These are phyloP conservation scores for Karalla daura DNA, from an alignment of 2,797 vertebrate genomes.

Conservation along the genomic window DNA sequence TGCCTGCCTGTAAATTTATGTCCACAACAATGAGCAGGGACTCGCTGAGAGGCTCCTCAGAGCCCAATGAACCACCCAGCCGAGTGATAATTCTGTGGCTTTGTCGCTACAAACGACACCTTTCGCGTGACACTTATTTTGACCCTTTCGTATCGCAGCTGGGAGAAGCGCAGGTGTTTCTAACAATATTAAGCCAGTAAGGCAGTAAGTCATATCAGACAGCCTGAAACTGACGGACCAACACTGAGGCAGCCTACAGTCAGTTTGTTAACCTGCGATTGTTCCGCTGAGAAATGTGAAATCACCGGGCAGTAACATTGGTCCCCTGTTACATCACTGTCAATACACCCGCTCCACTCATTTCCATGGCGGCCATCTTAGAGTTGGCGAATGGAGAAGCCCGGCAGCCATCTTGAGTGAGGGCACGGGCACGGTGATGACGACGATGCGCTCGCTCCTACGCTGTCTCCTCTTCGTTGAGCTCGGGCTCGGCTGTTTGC, in stretches of 20 bases:
- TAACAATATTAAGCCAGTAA: no score
- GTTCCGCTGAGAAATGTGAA: not conserved
- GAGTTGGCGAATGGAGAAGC: not conserved
- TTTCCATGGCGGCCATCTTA: slow-evolving; percentile 29
- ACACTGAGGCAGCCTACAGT: not conserved
- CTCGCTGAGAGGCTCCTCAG: no score
- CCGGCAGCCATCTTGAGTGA: slow-evolving; percentile 33
- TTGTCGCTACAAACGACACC: no score
- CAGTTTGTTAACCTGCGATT: not conserved
- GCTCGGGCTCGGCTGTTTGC: not conserved
- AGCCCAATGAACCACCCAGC: no score
- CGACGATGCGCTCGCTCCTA: not conserved
- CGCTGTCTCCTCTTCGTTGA: not conserved
- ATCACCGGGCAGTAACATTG: not conserved
- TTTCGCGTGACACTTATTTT: no score
- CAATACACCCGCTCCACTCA: not conserved
- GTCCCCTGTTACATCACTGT: not conserved
- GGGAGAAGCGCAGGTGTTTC: no score
- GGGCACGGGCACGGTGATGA: not conserved
- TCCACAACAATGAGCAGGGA: no score
- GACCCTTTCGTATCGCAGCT: no score
- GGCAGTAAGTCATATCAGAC: not conserved
- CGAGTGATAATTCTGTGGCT: no score
- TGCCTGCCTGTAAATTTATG: no score
- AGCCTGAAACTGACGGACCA: not conserved